These are phyloP conservation scores for Clinocottus analis DNA, from an alignment of 2,113 vertebrate genomes.

Conservation along the genomic window DNA sequence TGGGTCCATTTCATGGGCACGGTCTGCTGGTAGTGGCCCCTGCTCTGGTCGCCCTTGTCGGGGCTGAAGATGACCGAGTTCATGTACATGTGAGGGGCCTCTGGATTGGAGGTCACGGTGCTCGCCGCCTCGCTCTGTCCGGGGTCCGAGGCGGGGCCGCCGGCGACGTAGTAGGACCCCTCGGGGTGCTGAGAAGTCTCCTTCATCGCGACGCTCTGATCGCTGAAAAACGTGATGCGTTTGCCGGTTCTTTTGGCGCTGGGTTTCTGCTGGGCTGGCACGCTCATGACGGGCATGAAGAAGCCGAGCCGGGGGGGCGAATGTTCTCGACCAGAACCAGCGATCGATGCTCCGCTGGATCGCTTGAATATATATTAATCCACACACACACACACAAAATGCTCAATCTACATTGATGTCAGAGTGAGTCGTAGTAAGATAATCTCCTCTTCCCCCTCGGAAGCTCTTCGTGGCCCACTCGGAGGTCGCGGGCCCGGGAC, in stretches of 20 bases:
- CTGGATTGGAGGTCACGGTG: slow-evolving; percentile 72
- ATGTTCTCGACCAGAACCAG: slow-evolving; percentile 17
- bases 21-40: slow-evolving; percentile 90
- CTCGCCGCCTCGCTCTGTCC: slow-evolving; percentile 76
- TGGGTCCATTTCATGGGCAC: slow-evolving; percentile 88
- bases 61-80: slow-evolving; percentile 92
- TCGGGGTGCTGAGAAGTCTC: slow-evolving; percentile 88
- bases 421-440: slow-evolving; percentile 6
- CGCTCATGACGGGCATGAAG: slow-evolving; percentile 92
- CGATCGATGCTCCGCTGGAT: neutral
- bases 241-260: slow-evolving; percentile 93
- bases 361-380: slow-evolving; percentile 2
- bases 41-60: slow-evolving; percentile 88
- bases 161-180: slow-evolving; percentile 86
- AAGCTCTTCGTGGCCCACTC: slow-evolving; percentile 51
- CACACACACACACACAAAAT: neutral
- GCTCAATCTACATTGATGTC: slow-evolving; percentile 22
- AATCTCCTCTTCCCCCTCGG: slow-evolving; percentile 52
- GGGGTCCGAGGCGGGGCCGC: slow-evolving; percentile 83
- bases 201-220: slow-evolving; percentile 87
- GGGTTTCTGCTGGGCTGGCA: slow-evolving; percentile 93
- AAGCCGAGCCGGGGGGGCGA: slow-evolving; percentile 22
- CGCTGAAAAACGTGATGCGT: slow-evolving; percentile 90
- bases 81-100: slow-evolving; percentile 85
- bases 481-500: slow-evolving; percentile 39